A percentile compares a stretch with the other conserved stretches of the same genome.
These are phyloP conservation scores for Cyanoramphus novaezelandiae DNA, from an alignment of 2,113 vertebrate genomes.

Conservation along the genomic window DNA sequence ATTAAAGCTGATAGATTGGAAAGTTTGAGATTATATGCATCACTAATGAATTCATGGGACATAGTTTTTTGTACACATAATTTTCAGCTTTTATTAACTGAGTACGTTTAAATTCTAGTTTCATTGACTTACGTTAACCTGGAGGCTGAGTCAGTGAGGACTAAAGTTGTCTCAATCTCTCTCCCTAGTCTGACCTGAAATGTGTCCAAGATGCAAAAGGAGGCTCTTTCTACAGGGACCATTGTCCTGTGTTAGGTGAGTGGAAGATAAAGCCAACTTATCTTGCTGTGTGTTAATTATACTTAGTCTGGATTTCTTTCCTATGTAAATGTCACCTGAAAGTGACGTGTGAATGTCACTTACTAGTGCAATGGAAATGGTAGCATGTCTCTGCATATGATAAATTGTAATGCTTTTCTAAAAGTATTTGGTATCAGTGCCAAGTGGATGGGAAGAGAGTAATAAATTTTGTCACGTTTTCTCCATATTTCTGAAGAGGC, in stretches of 20 bases:
- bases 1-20: not conserved
- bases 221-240: conserved; percentile 99
- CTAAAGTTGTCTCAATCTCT: conserved; percentile 38
- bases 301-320: not conserved
- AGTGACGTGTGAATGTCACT: not conserved
- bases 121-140: not conserved
- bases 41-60: not conserved
- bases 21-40: not conserved
- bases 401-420: not conserved
- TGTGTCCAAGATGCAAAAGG: conserved; percentile 99
- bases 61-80: not conserved
- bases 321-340: not conserved
- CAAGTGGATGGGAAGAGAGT: not conserved
- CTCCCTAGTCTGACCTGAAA: conserved; percentile 91
- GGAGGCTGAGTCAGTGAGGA: not conserved
- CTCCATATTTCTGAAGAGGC: not conserved
- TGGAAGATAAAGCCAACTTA: conserved; percentile 14
- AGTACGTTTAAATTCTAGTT: not conserved
- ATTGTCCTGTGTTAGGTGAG: conserved; percentile 98
- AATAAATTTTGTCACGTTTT: not conserved
- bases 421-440: not conserved
- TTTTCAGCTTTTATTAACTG: not conserved
- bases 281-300: not conserved
- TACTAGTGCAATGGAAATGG: not conserved
- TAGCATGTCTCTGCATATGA: not conserved